phyloP scores from a whole-genome alignment of 2,113 vertebrate species.

The Sinocyclocheilus rhinocerous region DNA sequence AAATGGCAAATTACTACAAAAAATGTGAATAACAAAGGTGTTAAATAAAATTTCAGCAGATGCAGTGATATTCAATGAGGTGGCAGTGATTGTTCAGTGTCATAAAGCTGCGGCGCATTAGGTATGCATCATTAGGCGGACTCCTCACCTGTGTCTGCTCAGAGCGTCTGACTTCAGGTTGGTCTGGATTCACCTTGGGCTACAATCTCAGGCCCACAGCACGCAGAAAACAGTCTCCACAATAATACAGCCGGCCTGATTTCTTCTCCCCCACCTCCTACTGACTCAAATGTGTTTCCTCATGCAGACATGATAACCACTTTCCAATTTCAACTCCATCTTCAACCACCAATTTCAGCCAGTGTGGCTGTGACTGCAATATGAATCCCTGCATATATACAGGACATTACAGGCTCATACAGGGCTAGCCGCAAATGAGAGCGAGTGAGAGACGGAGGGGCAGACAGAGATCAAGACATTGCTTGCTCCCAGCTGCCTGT shows the following conservation, averaged over 20 bases:
- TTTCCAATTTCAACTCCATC: slow-evolving; percentile 83
- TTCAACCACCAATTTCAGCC: slow-evolving; percentile 77
- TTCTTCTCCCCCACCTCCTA: slow-evolving; percentile 57
- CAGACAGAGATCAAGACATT: slow-evolving; percentile 64
- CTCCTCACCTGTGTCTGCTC: slow-evolving; percentile 62
- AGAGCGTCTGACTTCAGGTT: background rate
- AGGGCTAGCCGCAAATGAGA: slow-evolving; percentile 63
- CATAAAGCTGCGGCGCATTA: slow-evolving; percentile 67
- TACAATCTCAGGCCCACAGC: slow-evolving; percentile 27
- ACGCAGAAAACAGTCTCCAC: slow-evolving; percentile 45
- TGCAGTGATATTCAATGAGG: slow-evolving; percentile 59
- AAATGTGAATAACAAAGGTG: slow-evolving; percentile 1
- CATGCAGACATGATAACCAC: slow-evolving; percentile 78
- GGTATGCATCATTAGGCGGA: slow-evolving; percentile 69
- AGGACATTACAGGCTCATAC: slow-evolving; percentile 75
- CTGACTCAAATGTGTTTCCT: slow-evolving; percentile 77
- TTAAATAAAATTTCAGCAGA: background rate
- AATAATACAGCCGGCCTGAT: slow-evolving; percentile 59
- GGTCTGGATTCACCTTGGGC: slow-evolving; percentile 24
- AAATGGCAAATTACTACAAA: background rate
- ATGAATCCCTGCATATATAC: slow-evolving; percentile 82
- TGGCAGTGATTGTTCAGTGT: slow-evolving; percentile 58
- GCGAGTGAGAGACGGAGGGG: slow-evolving; percentile 46
- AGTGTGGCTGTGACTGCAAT: slow-evolving; percentile 75
- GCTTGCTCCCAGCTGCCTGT: slow-evolving; percentile 63